phyloP scores from a whole-genome alignment of 2,113 vertebrate species.

The Panurus biarmicus region DNA sequence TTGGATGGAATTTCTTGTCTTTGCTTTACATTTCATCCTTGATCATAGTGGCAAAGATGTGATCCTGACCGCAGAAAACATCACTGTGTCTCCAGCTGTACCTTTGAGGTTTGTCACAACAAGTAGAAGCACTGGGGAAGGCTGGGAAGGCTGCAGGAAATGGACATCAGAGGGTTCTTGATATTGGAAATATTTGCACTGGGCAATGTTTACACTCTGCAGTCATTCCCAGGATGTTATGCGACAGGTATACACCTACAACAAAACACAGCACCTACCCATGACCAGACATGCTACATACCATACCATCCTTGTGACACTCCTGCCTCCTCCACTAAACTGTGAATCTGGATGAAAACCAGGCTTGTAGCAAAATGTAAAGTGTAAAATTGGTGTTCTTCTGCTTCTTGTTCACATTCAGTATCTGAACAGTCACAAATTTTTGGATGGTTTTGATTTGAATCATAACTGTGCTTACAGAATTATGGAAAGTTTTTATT shows the following conservation, averaged over 20 bases:
- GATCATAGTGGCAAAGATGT: neutral
- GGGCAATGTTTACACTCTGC: neutral
- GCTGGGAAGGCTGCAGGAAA: neutral
- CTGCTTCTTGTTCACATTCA: neutral
- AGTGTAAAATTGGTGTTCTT: neutral
- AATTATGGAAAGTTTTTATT: neutral
- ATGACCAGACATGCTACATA: neutral
- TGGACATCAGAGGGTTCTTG: neutral
- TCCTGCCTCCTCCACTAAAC: neutral
- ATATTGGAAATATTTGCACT: neutral
- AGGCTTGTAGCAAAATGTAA: neutral
- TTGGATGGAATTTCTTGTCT: neutral
- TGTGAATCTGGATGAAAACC: neutral
- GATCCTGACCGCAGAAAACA: neutral
- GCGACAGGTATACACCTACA: neutral
- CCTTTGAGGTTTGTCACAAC: neutral
- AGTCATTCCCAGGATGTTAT: neutral
- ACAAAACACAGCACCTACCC: neutral
- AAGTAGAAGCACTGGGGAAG: neutral
- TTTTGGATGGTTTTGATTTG: neutral
- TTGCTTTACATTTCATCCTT: neutral
- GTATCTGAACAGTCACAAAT: neutral
- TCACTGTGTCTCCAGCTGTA: neutral
- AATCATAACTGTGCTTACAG: neutral
- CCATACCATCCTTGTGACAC: rapidly evolving